Evolutionary conservation across 2,797 vertebrate genomes (phyloP), one percentile per base, ranked within the genome.

Genomic region (Parauchenoglanis ngamensis): DNA sequence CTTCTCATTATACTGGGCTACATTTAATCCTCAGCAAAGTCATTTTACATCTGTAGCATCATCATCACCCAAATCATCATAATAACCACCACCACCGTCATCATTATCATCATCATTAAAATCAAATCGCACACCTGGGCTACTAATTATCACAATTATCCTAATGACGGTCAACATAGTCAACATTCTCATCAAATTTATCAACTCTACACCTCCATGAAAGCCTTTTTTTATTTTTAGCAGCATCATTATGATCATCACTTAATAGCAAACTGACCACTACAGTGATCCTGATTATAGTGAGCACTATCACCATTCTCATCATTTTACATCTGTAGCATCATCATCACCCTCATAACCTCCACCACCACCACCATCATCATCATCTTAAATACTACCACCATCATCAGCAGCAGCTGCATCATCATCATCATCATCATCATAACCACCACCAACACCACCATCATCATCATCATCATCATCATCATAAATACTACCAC

Each of bases 51-150:
- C 13, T 31, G 65, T 68, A 40, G 35, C 40, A 73, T 54, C 11
- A 52, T 54, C 17, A 31, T 40, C 49, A 72, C 0, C 2, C 2
- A 70, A 21, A 84, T 28, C 19, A 68, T 67, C 65, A 35, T 70
- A 46, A 40, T 21, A 40, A 21, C 49, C 40, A 86, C 72, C 25
- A 87, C 82, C 49, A 76, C 63, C 83, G 59, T 83, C 31, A 56
- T 13, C 65, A 80, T 63, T 13, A 76, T 31, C 35, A 57, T 25
- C 28, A 68, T 40, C 35, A 40, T 40, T 40, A 40, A 40, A 40
- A 40, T 40, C 35, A 40, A 40, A 40, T 40, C 2, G 35, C 35
- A 40, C 35, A 40, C 35, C 35, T 40, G 35, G 35, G 35, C 44
- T 5, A 25, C 17, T 54, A 11, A 54, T 13, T 54, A 13, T 54